These are phyloP conservation scores for Ophiothrix spiculata DNA, from an alignment of 35 echinoderm and acorn worm species.

Conservation along the genomic window DNA sequence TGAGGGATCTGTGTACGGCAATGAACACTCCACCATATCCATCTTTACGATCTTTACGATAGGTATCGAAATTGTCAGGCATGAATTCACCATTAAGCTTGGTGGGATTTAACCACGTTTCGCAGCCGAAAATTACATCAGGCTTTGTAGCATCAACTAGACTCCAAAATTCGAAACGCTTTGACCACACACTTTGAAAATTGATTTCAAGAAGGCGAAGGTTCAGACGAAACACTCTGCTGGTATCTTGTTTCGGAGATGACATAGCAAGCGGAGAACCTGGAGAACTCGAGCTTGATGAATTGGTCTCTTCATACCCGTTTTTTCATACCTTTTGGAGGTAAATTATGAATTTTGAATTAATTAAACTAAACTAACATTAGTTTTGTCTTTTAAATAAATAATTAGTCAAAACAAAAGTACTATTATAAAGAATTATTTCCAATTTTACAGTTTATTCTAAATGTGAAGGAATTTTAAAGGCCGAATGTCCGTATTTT, in stretches of 20 bases:
- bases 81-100: background rate
- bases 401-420: too few species aligned
- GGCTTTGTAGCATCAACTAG: background rate
- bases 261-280: background rate
- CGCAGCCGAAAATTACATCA: too few species aligned
- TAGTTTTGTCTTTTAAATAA: too few species aligned
- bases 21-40: slow-evolving; percentile 19
- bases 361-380: too few species aligned
- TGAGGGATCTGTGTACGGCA: background rate
- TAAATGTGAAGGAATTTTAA: too few species aligned
- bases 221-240: background rate
- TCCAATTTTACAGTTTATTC: too few species aligned
- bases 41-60: slow-evolving; percentile 27
- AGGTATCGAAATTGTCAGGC: background rate
- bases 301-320: too few species aligned
- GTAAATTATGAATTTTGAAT: too few species aligned
- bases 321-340: too few species aligned
- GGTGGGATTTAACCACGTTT: background rate
- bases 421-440: too few species aligned
- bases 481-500: too few species aligned
- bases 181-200: slow-evolving; percentile 28
- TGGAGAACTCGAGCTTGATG: background rate
- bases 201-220: slow-evolving; percentile 23
- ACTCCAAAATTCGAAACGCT: slow-evolving; percentile 15
- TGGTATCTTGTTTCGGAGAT: background rate